A percentile compares a stretch with the other conserved stretches of the same genome.
Conservation (phyloP, 2,113 vertebrate genomes). For the Tragelaphus strepsiceros region DNA sequence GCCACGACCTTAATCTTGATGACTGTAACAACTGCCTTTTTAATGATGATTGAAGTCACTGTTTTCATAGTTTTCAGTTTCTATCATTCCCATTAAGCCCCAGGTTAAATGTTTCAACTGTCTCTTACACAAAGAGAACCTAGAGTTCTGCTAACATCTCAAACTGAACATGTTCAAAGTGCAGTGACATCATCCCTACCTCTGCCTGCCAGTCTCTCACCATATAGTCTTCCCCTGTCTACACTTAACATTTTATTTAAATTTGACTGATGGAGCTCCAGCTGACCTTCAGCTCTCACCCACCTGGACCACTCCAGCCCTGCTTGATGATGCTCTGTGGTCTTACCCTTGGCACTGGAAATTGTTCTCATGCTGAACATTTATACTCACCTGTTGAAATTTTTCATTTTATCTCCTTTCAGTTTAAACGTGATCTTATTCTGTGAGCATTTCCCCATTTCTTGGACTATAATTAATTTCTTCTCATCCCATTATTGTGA, state of each 20-base stretch:
- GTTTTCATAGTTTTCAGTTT: neutral
- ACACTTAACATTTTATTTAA: neutral
- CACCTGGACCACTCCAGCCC: rapidly evolving
- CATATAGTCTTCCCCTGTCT: neutral
- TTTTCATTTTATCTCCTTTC: neutral
- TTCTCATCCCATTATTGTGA: neutral
- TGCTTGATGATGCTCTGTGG: rapidly evolving
- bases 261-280: neutral
- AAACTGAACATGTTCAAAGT: neutral
- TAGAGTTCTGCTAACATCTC: neutral
- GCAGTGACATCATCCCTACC: neutral
- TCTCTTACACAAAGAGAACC: neutral
- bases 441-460: neutral
- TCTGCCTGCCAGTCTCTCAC: neutral
- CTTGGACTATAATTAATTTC: neutral
- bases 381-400: neutral
- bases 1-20: neutral
- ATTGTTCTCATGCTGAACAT: neutral
- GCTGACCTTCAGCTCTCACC: neutral
- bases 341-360: neutral
- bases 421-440: neutral
- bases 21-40: neutral
- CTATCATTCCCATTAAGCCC: neutral
- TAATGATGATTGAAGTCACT: neutral
- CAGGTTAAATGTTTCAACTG: neutral